phyloP scores from a whole-genome alignment of 2,888 invertebrate genomes.

The Osmoderma eremita region DNA sequence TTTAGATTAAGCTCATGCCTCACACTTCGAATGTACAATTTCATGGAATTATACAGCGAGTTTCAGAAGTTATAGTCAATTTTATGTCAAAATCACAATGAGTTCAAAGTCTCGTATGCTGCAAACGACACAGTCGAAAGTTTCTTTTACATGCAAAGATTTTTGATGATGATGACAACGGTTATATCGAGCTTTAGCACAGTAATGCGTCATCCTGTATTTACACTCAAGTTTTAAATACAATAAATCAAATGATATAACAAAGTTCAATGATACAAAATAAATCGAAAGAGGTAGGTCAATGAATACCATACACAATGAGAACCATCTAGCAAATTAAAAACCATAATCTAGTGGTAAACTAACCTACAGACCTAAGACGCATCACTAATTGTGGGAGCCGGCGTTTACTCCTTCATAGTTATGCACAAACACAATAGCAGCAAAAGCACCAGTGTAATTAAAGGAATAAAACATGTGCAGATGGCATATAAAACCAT shows the following conservation, averaged over 20 bases:
- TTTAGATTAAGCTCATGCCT: too few relatives aligned
- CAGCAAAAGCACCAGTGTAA: conserved; percentile 18
- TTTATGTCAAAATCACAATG: too few relatives aligned
- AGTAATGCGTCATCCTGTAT: not conserved
- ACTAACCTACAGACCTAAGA: conserved; percentile 19
- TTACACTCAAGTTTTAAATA: not conserved
- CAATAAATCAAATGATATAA: not conserved
- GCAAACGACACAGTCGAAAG: too few relatives aligned
- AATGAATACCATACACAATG: conserved; percentile 12
- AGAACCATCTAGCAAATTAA: conserved; percentile 6
- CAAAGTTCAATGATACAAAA: not conserved
- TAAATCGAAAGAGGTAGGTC: conserved; percentile 2
- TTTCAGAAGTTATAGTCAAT: too few relatives aligned
- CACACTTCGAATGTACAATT: too few relatives aligned
- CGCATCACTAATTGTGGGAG: conserved; percentile 31
- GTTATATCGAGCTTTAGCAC: too few relatives aligned
- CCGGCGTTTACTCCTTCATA: conserved; percentile 8
- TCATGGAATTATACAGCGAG: too few relatives aligned
- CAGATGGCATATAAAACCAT: conserved; percentile 14
- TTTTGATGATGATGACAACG: too few relatives aligned
- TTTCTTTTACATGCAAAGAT: too few relatives aligned
- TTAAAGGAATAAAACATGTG: conserved; percentile 24
- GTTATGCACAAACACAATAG: conserved; percentile 23
- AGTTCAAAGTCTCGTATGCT: too few relatives aligned
- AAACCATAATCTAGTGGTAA: conserved; percentile 19